Percentiles rank a stretch among this genome's conserved stretches.
Evolutionary conservation across 1,140 invertebrate genomes (phyloP).

Genomic region (Eueides isabella): DNA sequence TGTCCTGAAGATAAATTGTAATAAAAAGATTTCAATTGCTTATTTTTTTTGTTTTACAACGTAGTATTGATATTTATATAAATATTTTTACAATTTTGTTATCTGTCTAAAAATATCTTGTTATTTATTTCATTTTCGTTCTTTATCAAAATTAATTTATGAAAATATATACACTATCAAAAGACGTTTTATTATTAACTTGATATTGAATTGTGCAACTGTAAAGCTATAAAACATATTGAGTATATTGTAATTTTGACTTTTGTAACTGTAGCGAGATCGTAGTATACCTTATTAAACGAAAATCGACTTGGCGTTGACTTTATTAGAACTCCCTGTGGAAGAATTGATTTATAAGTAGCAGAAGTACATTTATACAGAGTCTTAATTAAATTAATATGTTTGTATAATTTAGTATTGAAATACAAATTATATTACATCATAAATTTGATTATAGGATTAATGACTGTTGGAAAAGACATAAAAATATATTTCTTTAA

Average conservation of each 20-base stretch:
- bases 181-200: background rate
- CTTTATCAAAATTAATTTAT: no score
- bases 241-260: background rate
- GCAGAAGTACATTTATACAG: background rate
- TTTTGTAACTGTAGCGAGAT: background rate
- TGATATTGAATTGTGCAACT: background rate
- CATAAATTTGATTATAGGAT: no score
- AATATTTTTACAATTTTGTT: no score
- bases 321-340: background rate
- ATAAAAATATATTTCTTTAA: no score
- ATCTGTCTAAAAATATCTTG: no score
- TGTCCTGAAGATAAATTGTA: background rate
- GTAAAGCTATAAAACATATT: background rate
- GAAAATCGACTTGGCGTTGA: background rate
- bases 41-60: no score
- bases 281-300: background rate
- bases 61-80: no score
- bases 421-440: no score
- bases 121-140: no score
- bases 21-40: background rate
- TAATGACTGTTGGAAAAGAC: no score
- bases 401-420: background rate
- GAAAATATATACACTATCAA: no score
- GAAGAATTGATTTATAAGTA: background rate
- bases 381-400: background rate